phyloP scores from a whole-genome alignment of 1,140 invertebrate genomes.

The Scaptomyza hsui region DNA sequence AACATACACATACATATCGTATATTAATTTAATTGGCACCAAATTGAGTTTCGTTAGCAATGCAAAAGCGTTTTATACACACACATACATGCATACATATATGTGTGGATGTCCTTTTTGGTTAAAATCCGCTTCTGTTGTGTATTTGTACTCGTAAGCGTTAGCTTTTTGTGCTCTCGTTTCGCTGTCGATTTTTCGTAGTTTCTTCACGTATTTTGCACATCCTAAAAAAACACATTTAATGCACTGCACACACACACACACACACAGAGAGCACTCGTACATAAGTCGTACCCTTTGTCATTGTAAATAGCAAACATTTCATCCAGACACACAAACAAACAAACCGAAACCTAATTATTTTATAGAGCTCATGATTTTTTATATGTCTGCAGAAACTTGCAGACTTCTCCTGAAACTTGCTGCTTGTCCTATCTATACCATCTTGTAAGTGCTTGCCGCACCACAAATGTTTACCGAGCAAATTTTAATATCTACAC shows the following conservation, averaged over 20 bases:
- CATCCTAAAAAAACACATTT: conserved; percentile 26
- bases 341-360: conserved; percentile 56
- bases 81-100: background rate
- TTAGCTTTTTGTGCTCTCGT: conserved; percentile 31
- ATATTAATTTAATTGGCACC: conserved; percentile 63
- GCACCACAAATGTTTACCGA: conserved; percentile 14
- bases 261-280: background rate
- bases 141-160: conserved; percentile 44
- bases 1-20: conserved; percentile 13
- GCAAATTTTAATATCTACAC: conserved; percentile 54
- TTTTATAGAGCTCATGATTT: conserved; percentile 72
- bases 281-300: background rate
- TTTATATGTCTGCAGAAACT: conserved; percentile 30
- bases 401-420: conserved; percentile 24
- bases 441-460: conserved; percentile 38
- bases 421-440: conserved; percentile 10
- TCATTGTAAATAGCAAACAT: conserved; percentile 45
- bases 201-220: conserved; percentile 51
- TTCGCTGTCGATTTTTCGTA: conserved; percentile 39
- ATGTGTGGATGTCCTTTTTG: conserved; percentile 32
- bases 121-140: conserved; percentile 53
- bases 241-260: conserved; percentile 27
- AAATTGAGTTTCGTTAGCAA: conserved; percentile 54
- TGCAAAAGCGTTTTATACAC: conserved; percentile 35
- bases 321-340: conserved; percentile 30